These are phyloP conservation scores for Platerodrilus igneus DNA, from an alignment of 2,888 invertebrate genomes.

Conservation along the genomic window DNA sequence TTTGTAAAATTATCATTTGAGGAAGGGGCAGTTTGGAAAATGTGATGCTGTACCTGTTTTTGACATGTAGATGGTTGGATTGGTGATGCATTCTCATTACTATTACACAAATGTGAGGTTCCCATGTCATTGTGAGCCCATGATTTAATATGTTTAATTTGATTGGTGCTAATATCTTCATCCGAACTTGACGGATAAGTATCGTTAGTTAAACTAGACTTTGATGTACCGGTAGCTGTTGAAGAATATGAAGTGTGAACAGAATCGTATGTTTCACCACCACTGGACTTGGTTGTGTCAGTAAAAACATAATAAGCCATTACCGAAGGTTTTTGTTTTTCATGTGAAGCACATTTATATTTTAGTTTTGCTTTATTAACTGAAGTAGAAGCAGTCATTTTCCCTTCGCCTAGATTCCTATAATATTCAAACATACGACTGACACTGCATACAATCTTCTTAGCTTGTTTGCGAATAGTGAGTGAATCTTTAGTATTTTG, in stretches of 20 bases:
- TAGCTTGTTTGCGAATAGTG: slow-evolving; percentile 9
- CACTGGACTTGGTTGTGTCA: background rate
- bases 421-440: background rate
- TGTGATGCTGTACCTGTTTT: too few relatives aligned
- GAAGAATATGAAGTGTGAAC: background rate
- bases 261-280: background rate
- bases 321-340: background rate
- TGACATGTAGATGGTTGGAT: too few relatives aligned
- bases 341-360: background rate
- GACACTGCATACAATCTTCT: slow-evolving; percentile 1
- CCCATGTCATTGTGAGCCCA: too few relatives aligned
- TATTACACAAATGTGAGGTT: too few relatives aligned
- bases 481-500: slow-evolving; percentile 3
- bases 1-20: too few relatives aligned
- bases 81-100: too few relatives aligned
- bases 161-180: too few relatives aligned
- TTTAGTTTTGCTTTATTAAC: background rate
- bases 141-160: too few relatives aligned
- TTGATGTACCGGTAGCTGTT: too few relatives aligned
- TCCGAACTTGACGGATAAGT: too few relatives aligned
- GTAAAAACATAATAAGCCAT: slow-evolving; percentile 4
- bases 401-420: background rate
- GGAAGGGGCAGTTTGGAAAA: too few relatives aligned
- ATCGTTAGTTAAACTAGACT: too few relatives aligned
- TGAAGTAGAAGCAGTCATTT: background rate